Evolutionary conservation across 2,888 invertebrate genomes (phyloP), one percentile per base, ranked within the genome.

Genomic region (Drosophila flavopinicola): DNA sequence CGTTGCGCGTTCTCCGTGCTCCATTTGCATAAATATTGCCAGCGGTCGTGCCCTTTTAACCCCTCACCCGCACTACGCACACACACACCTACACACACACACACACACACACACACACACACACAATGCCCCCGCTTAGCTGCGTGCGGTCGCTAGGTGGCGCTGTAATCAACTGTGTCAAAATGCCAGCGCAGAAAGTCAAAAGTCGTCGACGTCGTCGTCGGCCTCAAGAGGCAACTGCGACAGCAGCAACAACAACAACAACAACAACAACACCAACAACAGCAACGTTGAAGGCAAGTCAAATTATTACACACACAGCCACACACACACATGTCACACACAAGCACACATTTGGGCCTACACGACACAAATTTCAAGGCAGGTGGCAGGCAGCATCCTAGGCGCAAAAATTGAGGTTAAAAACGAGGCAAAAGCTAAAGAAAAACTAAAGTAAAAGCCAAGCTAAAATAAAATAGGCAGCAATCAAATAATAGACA

Each of bases 121-220:
- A 24, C 23, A 23, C n/a, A 13, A 15, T 48, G n/a, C 24, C 29
- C 29, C 32, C 41, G 41, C 37, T 60, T 52, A 35, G 66, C 41
- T 53, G 66, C 52, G 42, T 73, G 82, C 52, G 76, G 56, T 60
- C 85, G 85, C 68, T 82, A 82, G 80, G 83, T 85, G 80, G 83
- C 85, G 85, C 56, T 82, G 87, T 82, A 87, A 82, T 82, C 80
- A 79, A 86, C 79, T 79, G 79, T 79, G 79, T 79, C 79, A 82
- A 82, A 82, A 85, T 82, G 80, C 78, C 80, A 87, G 61, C 71
- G 64, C 51, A 65, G 78, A 80, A 86, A 78, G 78, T 84, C 78
- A 85, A 75, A 86, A 80, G 82, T 74, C 75, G 76, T 44, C 53
- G 69, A 25, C 57, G 57, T 58, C 38, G 73, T 53, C 73, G 74